Percentiles rank a stretch among this genome's conserved stretches.
phyloP scores from a whole-genome alignment of 1,140 invertebrate species.

The Drosophila leontia region DNA sequence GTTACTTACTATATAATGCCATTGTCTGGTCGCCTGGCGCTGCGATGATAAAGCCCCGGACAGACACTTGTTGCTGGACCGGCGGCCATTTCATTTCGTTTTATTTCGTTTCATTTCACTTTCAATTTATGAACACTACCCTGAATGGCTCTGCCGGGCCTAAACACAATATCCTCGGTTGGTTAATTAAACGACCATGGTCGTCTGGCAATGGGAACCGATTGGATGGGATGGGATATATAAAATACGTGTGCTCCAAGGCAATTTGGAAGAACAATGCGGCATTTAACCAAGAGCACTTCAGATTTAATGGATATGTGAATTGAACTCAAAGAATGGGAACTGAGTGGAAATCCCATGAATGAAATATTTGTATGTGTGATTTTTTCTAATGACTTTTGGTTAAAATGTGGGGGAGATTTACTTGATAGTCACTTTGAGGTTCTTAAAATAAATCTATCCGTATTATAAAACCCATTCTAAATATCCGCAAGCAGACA shows the following conservation, averaged over 20 bases:
- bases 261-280: constrained; percentile 37
- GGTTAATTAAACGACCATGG: constrained; percentile 65
- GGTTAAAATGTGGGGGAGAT: background rate
- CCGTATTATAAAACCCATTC: background rate
- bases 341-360: constrained; percentile 1
- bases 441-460: background rate
- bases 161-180: constrained; percentile 45
- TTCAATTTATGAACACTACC: constrained; percentile 60
- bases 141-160: constrained; percentile 31
- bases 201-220: constrained; percentile 30
- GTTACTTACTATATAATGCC: constrained; percentile 44
- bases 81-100: constrained; percentile 47
- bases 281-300: constrained; percentile 23
- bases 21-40: constrained; percentile 27
- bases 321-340: constrained; percentile 8
- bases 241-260: constrained; percentile 17
- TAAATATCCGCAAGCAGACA: background rate
- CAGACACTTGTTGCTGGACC: constrained; percentile 19
- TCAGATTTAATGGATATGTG: constrained; percentile 26
- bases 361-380: background rate
- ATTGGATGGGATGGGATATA: constrained; percentile 15
- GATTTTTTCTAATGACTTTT: background rate
- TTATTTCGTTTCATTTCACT: constrained; percentile 64
- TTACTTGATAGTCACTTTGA: background rate
- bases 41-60: constrained; percentile 39